Base-by-base conservation (phyloP, 2,113 vertebrate genomes). In the Bubo scandiacus region DNA sequence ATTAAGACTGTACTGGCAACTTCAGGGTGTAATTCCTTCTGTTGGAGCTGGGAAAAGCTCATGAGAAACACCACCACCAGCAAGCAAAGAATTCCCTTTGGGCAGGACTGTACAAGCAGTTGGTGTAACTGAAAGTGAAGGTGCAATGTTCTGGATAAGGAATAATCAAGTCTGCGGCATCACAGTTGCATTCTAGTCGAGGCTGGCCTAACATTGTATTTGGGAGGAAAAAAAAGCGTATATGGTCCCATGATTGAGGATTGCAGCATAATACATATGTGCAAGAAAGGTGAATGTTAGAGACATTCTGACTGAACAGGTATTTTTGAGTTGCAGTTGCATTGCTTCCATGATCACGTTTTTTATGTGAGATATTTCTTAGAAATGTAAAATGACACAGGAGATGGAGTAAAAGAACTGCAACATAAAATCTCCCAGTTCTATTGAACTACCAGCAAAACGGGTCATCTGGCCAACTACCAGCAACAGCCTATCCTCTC, bases 251-350 rank as follows among this genome's bases (percentile, higher is more conserved):
- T 15, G 26, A 70, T 1, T 42, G 51, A 80, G 32, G 47, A 81
- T 3, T 62, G 70, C 38, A 73, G 54, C 3, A 5, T 8, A 73
- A 58, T 19, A 61, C 0, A 0, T 7, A 22, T 1, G 19, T 42
- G 32, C 49, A 86, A 80, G 54, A n/a, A 52, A 45, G 20, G 51
- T 20, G 17, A 70, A 68, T 3, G 21, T 20, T 80, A 27, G 22
- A 52, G 85, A 23, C n/a, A n/a, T 34, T 55, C 40, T 3, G 6
- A 75, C 19, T 32, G 20, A 71, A 72, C 9, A 16, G 22, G 3
- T 32, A 73, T 57, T 88, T 93, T 18, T 73, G 19, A 82, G 26
- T 32, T 78, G 71, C 40, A 59, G 30, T 36, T 72, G 21, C 23
- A 42, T n/a, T 34, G 43, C 45, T 83, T 77, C 79, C 55, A 58